phyloP scores from a whole-genome alignment of 2,113 vertebrate species.

The Colistium nudipinnis region DNA sequence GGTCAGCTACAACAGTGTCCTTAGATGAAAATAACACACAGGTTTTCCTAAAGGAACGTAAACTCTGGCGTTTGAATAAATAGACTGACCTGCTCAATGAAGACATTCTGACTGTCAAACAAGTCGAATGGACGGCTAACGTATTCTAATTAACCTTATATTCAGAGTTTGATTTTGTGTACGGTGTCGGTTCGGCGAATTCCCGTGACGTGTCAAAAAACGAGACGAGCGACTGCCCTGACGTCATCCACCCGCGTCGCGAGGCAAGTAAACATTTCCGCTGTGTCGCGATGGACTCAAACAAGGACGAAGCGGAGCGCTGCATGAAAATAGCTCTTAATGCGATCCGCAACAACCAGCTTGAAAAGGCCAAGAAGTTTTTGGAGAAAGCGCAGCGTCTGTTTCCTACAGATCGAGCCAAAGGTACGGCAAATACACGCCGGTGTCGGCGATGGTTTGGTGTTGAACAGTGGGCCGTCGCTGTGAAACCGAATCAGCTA shows the following conservation, averaged over 20 bases:
- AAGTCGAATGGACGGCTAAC: too few relatives aligned
- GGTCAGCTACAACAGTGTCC: not conserved
- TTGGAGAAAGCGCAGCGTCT: constrained; percentile 92
- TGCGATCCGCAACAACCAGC: constrained; percentile 83
- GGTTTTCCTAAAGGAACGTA: not conserved
- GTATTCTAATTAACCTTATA: too few relatives aligned
- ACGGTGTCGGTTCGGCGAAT: not conserved
- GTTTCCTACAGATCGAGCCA: constrained; percentile 88
- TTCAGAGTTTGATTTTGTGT: too few relatives aligned
- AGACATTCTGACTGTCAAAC: too few relatives aligned
- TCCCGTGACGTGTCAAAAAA: constrained; percentile 35
- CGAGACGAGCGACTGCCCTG: accelerated
- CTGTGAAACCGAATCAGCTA: constrained; percentile 58
- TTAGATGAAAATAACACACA: constrained; percentile 30
- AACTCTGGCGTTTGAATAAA: constrained; percentile 1
- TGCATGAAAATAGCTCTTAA: constrained; percentile 89
- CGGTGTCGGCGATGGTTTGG: constrained; percentile 2
- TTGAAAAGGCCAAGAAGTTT: constrained; percentile 89
- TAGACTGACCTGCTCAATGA: constrained; percentile 19
- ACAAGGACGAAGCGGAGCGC: constrained; percentile 97
- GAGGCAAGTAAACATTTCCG: constrained; percentile 78
- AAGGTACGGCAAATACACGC: constrained; percentile 81
- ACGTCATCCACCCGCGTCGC: constrained; percentile 69
- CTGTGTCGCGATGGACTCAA: constrained; percentile 93
- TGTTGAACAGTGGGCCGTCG: constrained; percentile 46